Conservation (phyloP, 92 coral and sea anemone species). For the Porites rus region DNA sequence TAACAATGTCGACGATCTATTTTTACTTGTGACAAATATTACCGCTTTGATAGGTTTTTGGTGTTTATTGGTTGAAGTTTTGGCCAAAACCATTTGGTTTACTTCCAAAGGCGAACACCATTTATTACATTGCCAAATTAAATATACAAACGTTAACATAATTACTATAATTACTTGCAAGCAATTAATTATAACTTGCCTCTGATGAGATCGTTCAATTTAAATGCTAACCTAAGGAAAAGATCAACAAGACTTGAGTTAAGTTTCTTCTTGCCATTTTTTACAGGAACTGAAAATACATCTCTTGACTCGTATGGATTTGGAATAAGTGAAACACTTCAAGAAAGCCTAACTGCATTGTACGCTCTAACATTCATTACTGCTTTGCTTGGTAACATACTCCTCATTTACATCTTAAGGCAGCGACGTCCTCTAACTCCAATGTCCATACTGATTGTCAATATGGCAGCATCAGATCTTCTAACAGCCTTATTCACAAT, state of each 20-base stretch:
- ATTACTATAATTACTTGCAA: too few species aligned
- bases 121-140: too few species aligned
- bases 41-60: too few species aligned
- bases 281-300: conserved; percentile 28
- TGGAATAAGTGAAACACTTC: conserved; percentile 27
- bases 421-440: conserved; percentile 64
- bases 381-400: conserved; percentile 72
- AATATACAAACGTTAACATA: too few species aligned
- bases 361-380: conserved; percentile 60
- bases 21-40: too few species aligned
- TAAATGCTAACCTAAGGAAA: too few species aligned
- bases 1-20: too few species aligned
- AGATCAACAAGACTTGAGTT: background rate
- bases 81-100: too few species aligned
- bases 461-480: conserved; percentile 77
- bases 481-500: conserved; percentile 71
- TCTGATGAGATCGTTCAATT: too few species aligned
- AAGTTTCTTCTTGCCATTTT: background rate
- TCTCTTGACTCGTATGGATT: conserved; percentile 54
- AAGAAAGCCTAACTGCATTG: conserved; percentile 55
- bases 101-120: too few species aligned
- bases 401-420: conserved; percentile 59
- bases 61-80: too few species aligned
- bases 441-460: conserved; percentile 71
- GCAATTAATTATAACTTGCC: too few species aligned